phyloP scores from a whole-genome alignment of 1,140 invertebrate species.

The Nylanderia fulva region DNA sequence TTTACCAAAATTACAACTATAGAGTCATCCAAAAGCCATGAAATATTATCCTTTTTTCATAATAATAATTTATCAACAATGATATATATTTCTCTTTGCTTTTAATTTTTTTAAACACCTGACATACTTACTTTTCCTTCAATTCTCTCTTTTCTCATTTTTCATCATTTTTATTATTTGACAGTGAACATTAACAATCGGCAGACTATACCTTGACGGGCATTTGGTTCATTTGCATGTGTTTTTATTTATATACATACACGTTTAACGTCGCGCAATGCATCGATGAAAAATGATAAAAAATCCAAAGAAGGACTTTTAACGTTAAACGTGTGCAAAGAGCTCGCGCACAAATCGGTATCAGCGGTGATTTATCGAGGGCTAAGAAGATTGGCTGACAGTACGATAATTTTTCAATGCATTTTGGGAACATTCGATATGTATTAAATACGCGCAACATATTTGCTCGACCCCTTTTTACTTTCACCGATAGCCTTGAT shows the following conservation, averaged over 20 bases:
- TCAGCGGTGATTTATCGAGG: neutral
- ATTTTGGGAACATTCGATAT: neutral
- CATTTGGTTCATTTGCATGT: neutral
- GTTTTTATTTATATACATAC: neutral
- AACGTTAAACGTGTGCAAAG: constrained; percentile 4
- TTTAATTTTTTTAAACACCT: neutral
- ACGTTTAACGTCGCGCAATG: neutral
- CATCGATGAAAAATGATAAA: constrained; percentile 18
- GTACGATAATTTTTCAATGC: constrained; percentile 11
- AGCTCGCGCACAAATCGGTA: neutral
- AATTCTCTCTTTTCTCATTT: neutral
- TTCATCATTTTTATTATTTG: neutral
- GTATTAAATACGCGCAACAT: neutral
- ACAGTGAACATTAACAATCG: neutral
- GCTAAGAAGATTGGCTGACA: neutral
- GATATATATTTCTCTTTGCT: neutral
- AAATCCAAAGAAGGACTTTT: neutral
- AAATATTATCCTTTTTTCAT: neutral
- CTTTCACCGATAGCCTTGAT: constrained; percentile 24
- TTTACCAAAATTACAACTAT: too few relatives aligned
- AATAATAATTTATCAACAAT: neutral
- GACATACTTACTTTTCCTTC: neutral
- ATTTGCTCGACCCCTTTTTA: constrained; percentile 5
- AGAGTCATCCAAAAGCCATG: neutral
- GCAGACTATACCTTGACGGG: neutral